Evolutionary conservation across 2,797 vertebrate genomes (phyloP), one percentile per base, ranked within the genome.

Genomic region (Pantherophis alleghaniensis): DNA sequence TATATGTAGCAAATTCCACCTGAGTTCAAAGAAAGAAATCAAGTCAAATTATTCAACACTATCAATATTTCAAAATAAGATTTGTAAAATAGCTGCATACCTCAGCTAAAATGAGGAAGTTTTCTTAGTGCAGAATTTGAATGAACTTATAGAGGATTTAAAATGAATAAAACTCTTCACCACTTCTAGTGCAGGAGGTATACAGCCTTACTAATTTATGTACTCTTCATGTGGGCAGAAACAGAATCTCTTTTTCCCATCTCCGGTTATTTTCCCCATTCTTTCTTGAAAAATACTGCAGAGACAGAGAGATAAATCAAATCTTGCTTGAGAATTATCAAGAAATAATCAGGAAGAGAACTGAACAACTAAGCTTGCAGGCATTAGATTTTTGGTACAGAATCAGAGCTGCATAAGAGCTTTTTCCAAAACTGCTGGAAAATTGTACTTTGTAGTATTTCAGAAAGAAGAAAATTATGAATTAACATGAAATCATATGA

Each of bases 241-340:
- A n/a, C 12, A 83, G 32, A 7, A 51, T 18, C 4, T 60, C 37
- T 61, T 86, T 92, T 42, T 60, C 51, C 56, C 18, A 32, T 56
- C 11, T 83, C 26, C 11, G 2, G 42, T 74, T 88, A 4, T 69
- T 20, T 69, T 9, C 22, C 13, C 20, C 11, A 28, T 32, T 93
- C 42, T 37, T 18, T 53, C 28, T n/a, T n/a, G 20, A 57, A 37
- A 7, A 86, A 18, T 74, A n/a, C 37, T 74, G n/a, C 9, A 24
- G 16, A 16, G 26, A 3, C 14, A 74, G 28, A 88, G 89, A 94
- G 26, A 47, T 83, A 93, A 28, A n/a, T 55, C 10, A 14, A 5
- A 5, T 26, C 91, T 95, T 4, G 28, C 32, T 79, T 86, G 42
- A 37, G 90, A 93, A 87, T 95, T 95, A 53, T 28, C 56, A 47